phyloP scores from a whole-genome alignment of 2,797 vertebrate genomes.

The Tarsius wallacei region DNA sequence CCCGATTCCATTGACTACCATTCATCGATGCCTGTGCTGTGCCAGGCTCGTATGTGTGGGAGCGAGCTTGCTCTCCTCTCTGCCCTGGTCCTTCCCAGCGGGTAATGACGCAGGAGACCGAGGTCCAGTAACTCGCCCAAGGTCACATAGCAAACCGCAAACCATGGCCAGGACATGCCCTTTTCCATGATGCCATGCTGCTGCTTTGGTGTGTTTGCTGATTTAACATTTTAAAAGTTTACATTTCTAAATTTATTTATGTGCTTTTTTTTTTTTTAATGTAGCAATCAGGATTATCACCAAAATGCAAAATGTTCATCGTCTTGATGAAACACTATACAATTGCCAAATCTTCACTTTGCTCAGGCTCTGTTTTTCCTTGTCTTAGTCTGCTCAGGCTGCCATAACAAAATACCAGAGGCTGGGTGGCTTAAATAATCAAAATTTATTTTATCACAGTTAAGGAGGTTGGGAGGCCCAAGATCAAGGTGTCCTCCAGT shows the following conservation, averaged over 20 bases:
- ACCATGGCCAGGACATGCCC: not conserved
- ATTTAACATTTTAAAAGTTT: conserved; percentile 6
- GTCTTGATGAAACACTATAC: not conserved
- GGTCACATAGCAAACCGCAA: not conserved
- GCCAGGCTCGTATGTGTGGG: accelerated
- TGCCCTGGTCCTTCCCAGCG: not conserved
- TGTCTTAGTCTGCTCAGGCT: not conserved
- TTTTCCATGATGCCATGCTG: not conserved
- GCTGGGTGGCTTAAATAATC: not conserved
- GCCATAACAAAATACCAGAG: not conserved
- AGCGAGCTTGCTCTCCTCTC: not conserved
- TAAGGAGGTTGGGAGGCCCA: not conserved
- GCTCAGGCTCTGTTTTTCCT: not conserved
- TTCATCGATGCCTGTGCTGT: not conserved
- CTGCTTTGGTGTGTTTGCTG: not conserved
- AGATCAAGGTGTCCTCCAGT: not conserved
- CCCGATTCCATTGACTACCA: not conserved
- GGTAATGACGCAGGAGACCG: not conserved
- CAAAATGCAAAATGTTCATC: not conserved
- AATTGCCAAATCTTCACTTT: not conserved
- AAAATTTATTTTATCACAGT: not conserved
- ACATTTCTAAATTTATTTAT: not conserved
- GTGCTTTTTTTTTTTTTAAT: too few relatives aligned
- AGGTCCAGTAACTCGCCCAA: not conserved
- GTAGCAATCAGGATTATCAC: not conserved